A percentile compares a stretch with the other conserved stretches of the same genome.
Evolutionary conservation across 2,113 vertebrate species (phyloP).

Genomic region (Kryptolebias marmoratus): DNA sequence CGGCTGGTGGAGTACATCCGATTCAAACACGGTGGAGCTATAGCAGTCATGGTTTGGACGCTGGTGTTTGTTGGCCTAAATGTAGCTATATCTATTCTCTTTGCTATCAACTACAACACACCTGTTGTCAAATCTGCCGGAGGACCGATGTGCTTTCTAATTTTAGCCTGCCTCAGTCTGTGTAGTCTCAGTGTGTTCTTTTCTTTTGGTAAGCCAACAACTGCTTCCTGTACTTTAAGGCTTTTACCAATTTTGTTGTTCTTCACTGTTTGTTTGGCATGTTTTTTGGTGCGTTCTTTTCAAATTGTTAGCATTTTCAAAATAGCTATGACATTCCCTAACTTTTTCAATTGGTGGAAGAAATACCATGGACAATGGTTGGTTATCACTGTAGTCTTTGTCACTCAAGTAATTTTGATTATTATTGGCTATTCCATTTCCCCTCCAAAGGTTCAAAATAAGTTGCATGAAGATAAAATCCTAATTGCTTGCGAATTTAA

Average conservation of each 20-base stretch:
- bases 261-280: constrained; percentile 83
- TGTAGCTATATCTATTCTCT: constrained; percentile 71
- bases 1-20: constrained; percentile 76
- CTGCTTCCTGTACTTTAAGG: constrained; percentile 72
- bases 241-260: constrained; percentile 75
- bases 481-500: constrained; percentile 74
- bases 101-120: constrained; percentile 77
- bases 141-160: constrained; percentile 85
- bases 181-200: constrained; percentile 79
- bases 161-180: constrained; percentile 81
- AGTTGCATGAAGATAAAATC: constrained; percentile 56
- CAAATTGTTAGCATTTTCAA: constrained; percentile 90
- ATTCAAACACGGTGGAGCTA: constrained; percentile 70
- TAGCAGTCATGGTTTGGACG: constrained; percentile 62
- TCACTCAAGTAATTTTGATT: constrained; percentile 69
- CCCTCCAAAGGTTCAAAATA: constrained; percentile 47
- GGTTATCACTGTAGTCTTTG: constrained; percentile 69
- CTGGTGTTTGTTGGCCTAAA: constrained; percentile 66
- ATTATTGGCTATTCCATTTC: constrained; percentile 27
- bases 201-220: constrained; percentile 80
- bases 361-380: constrained; percentile 79
- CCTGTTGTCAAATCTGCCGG: constrained; percentile 89
- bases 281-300: constrained; percentile 84
- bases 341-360: constrained; percentile 79
- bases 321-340: constrained; percentile 80